Base-by-base conservation (phyloP, 2,113 vertebrate species). In the Odontesthes bonariensis region DNA sequence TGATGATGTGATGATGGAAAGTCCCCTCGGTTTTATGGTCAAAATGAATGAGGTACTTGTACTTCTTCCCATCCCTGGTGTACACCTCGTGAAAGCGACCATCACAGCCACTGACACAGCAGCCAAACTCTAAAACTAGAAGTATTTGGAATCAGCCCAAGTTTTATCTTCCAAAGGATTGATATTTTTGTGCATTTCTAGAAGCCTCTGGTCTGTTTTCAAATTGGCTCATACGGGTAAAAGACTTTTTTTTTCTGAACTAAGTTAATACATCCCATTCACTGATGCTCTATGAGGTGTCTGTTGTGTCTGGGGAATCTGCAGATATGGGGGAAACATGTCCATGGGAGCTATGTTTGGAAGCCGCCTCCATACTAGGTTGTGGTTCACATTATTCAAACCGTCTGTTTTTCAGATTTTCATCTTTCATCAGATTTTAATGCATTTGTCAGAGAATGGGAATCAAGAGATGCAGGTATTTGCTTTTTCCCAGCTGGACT, bases 1-100 rank as follows among this genome's bases (percentile, higher is more conserved):
- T 77, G 75, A 83, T 77, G 71, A 83, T 69, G 79, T 63, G 75
- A 79, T 71, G 76, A 81, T 82, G 77, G 84, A 88, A 71, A 73
- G 49, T 60, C 59, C 61, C 58, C 38, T 23, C 47, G 32, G 11
- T 57, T 75, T 86, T 47, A 79, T 62, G 73, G 60, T 59, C n/a
- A n/a, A n/a, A n/a, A n/a, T n/a, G n/a, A n/a, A n/a, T n/a, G n/a
- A n/a, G n/a, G n/a, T n/a, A n/a, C n/a, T n/a, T n/a, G n/a, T n/a
- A n/a, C n/a, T 69, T 65, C 74, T 63, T 68, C 56, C 70, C 44
- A 6, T 33, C 17, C 22, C 63, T 16, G 53, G 27, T 10, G 22
- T 40, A 32, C 22, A 40, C 20, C 35, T 75, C 38, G 54, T 53
- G 55, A 40, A 31, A 33, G n/a, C n/a, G 16, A 46, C 44, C 40